Evolutionary conservation across 2,888 invertebrate genomes (phyloP).

Genomic region (Labia minor): DNA sequence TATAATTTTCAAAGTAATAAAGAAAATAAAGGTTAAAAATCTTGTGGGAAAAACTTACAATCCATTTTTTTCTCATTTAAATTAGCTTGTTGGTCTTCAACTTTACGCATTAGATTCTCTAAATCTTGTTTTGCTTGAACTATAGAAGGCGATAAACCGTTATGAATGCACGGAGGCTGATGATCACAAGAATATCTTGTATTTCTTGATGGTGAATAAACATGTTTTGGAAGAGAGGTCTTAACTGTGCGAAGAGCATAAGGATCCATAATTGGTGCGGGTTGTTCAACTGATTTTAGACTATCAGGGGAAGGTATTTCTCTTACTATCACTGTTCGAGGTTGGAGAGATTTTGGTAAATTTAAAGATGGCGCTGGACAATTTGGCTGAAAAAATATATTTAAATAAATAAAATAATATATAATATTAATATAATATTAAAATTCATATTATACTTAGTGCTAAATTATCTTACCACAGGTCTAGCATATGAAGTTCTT

Average conservation of each 20-base stretch:
- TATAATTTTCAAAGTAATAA: no score
- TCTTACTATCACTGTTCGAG: neutral
- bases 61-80: constrained; percentile 35
- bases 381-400: neutral
- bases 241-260: neutral
- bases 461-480: neutral
- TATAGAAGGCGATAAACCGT: neutral
- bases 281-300: neutral
- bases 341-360: neutral
- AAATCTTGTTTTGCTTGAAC: constrained; percentile 25
- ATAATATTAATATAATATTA: no score
- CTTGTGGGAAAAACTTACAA: no score
- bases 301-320: neutral
- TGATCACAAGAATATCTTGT: neutral
- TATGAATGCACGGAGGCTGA: neutral
- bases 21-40: no score
- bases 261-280: neutral
- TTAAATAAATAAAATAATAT: neutral
- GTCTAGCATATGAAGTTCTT: neutral
- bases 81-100: constrained; percentile 35
- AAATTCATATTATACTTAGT: no score
- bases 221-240: neutral
- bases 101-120: constrained; percentile 33
- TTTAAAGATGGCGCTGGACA: neutral
- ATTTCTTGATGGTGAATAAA: neutral